Base-by-base conservation (phyloP, 2,888 invertebrate genomes). In the Ennomos quercinarius region DNA sequence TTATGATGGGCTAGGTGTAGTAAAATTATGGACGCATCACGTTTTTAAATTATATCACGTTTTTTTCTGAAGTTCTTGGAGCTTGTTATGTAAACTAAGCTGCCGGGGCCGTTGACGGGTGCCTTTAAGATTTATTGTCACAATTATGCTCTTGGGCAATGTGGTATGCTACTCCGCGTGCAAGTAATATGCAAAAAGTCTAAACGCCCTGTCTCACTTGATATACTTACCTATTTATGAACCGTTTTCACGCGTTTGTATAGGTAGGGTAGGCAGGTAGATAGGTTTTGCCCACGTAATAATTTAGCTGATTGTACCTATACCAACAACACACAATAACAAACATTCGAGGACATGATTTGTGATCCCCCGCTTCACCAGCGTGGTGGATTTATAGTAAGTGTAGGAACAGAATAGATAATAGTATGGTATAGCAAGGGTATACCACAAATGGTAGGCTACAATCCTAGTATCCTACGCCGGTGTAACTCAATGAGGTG, bases 151-250 rank as follows among this genome's bases (percentile, higher is more conserved):
- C 54, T 36, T 38, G 12, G 51, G 62, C 51, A 60, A 53, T 57
- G 57, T 57, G 57, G 49, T 34, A 37, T 49, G 46, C 35, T 42
- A 49, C 47, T 57, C 2, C 17, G 17, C 17, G 17, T 17, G 17
- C 17, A 3, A 17, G 27, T 59, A 57, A 53, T 57, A 57, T 57
- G 60, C 60, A 50, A 57, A 51, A 57, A 51, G 27, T 57, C 65
- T 63, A 68, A 68, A 68, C 61, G 64, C 39, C 40, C 40, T 64
- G 66, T 68, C 61, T 64, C 59, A 41, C 56, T 47, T 3, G 37
- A 17, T 17, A 17, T 17, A 17, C 17, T 17, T 17, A 17, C 4
- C 4, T 17, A 17, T 17, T 17, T 17, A 35, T 43, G 10, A 27
- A 9, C 27, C 2, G 12, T 17, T 17, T 13, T 43, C 13, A 10